Conservation (phyloP, 2,797 vertebrate genomes). For the Enteromius fasciolatus region DNA sequence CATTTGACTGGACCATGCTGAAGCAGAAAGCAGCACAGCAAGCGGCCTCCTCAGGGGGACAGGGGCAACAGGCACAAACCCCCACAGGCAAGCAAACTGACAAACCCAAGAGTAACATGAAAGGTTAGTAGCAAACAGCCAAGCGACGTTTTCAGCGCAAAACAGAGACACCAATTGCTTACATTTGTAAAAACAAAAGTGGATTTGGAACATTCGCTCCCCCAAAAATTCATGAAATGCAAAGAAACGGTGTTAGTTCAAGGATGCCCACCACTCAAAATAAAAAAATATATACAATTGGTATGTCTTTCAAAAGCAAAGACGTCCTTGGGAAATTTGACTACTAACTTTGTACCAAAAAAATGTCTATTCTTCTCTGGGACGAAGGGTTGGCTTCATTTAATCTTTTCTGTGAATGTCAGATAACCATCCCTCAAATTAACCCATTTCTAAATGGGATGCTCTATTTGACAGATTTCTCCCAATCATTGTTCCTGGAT, state of each 20-base stretch:
- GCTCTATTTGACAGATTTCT: constrained; percentile 73
- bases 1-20: constrained; percentile 99
- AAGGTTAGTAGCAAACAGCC: constrained; percentile 99
- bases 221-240: constrained; percentile 57
- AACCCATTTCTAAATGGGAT: constrained; percentile 85
- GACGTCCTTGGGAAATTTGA: constrained; percentile 99
- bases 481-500: constrained; percentile 85
- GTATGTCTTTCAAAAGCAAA: constrained; percentile 85
- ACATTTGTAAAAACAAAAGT: constrained; percentile 68
- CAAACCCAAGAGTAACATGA: constrained; percentile 99
- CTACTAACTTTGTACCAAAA: constrained; percentile 98
- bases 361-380: constrained; percentile 89
- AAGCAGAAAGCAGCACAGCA: constrained; percentile 99
- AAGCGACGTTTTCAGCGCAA: constrained; percentile 92
- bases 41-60: constrained; percentile 97
- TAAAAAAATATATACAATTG: constrained; percentile 82
- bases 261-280: constrained; percentile 78
- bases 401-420: constrained; percentile 61
- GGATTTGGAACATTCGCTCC: constrained; percentile 72
- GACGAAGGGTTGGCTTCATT: constrained; percentile 84
- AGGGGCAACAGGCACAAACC: constrained; percentile 99
- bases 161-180: constrained; percentile 79
- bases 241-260: constrained; percentile 81
- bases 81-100: constrained; percentile 99
- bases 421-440: constrained; percentile 83